Percentiles rank a stretch among this genome's conserved stretches.
Evolutionary conservation across 1,140 invertebrate genomes (phyloP).

Genomic region (Callitettix versicolor): DNA sequence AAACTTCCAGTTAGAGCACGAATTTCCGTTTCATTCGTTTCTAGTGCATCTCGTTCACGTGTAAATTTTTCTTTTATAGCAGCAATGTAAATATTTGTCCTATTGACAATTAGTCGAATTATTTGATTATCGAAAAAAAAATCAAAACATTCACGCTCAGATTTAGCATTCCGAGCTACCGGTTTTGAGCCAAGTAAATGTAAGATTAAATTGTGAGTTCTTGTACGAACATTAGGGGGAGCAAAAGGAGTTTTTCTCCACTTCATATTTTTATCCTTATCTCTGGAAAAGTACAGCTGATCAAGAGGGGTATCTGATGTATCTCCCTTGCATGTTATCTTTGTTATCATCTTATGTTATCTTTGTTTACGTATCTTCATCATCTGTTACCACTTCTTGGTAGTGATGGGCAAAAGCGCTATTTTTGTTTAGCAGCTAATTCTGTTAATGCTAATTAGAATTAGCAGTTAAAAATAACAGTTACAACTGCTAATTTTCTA

Average conservation of each 20-base stretch:
- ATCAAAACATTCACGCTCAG: not conserved
- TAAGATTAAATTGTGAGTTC: not conserved
- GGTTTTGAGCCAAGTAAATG: not conserved
- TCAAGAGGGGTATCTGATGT: too few species aligned
- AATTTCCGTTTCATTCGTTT: not conserved
- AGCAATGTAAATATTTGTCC: slow-evolving; percentile 17
- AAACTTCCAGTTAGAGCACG: slow-evolving; percentile 2
- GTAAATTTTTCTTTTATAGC: slow-evolving; percentile 9
- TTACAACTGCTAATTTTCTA: too few species aligned
- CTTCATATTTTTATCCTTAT: too few species aligned
- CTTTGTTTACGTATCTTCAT: too few species aligned
- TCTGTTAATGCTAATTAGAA: too few species aligned
- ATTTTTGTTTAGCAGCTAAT: too few species aligned
- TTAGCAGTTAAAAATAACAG: too few species aligned
- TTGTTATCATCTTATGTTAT: too few species aligned
- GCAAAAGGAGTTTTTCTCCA: not conserved
- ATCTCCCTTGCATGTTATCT: too few species aligned
- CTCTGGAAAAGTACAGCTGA: too few species aligned
- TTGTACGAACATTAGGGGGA: not conserved
- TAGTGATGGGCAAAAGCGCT: too few species aligned
- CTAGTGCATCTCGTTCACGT: slow-evolving; percentile 1
- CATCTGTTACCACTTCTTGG: too few species aligned
- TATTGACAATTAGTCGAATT: slow-evolving; percentile 15
- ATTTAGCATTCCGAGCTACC: not conserved
- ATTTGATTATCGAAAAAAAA: slow-evolving; percentile 2